Conservation (phyloP, 1,140 invertebrate genomes). For the Proales similis region DNA sequence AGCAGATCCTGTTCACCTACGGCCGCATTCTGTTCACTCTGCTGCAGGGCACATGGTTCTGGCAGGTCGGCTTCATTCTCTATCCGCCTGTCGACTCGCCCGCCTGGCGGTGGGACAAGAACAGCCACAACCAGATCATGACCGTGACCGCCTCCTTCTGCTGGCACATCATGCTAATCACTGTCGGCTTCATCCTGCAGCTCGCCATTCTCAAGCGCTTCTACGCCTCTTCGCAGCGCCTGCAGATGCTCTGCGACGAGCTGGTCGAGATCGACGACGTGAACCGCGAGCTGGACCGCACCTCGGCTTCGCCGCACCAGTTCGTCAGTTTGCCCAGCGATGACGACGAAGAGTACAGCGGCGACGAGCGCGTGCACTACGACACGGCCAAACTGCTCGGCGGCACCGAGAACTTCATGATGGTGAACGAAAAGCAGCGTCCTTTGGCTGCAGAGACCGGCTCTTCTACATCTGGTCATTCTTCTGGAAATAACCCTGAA, state of each 20-base stretch:
- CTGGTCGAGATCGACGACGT: not conserved
- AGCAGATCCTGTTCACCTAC: slow-evolving; percentile 48
- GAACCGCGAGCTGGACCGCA: not conserved
- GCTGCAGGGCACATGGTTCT: slow-evolving; percentile 57
- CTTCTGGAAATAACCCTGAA: too few relatives aligned
- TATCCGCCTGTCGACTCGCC: slow-evolving; percentile 49
- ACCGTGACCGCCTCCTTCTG: slow-evolving; percentile 50
- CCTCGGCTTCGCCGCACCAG: too few relatives aligned
- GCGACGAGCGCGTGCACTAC: not conserved
- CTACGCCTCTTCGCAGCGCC: not conserved
- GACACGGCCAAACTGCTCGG: not conserved
- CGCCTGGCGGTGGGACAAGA: slow-evolving; percentile 44
- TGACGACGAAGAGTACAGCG: not conserved
- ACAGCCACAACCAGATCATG: slow-evolving; percentile 53
- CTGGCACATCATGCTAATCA: slow-evolving; percentile 39
- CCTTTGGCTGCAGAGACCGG: too few relatives aligned
- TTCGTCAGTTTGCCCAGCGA: not conserved
- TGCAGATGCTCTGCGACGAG: slow-evolving; percentile 2
- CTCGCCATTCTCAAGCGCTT: not conserved
- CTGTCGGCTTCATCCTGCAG: slow-evolving; percentile 18
- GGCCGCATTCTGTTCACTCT: slow-evolving; percentile 50
- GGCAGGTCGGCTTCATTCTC: slow-evolving; percentile 54
- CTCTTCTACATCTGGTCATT: too few relatives aligned
- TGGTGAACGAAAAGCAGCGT: too few relatives aligned
- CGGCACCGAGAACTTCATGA: too few relatives aligned